Percentiles rank a stretch among this genome's conserved stretches.
These are phyloP conservation scores for Stratiomys singularior DNA, from an alignment of 2,888 invertebrate genomes.

Conservation along the genomic window DNA sequence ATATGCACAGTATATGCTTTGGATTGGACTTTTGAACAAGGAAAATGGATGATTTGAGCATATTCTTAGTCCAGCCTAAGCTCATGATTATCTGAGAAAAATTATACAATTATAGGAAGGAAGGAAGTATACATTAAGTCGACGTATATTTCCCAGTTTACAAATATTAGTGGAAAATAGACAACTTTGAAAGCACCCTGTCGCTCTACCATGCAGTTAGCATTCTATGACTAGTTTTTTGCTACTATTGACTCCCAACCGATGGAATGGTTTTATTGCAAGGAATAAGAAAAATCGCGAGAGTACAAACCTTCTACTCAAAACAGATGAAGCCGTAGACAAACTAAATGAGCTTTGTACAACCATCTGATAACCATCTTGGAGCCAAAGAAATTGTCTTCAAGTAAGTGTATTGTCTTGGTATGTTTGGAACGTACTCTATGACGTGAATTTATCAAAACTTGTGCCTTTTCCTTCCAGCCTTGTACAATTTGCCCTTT, in stretches of 20 bases:
- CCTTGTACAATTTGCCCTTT: not conserved
- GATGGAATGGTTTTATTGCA: not conserved
- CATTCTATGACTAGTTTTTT: no score
- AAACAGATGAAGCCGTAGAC: slow-evolving; percentile 40
- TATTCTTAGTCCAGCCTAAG: no score
- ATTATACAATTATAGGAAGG: no score
- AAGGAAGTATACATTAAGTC: no score
- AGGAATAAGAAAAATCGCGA: slow-evolving; percentile 27
- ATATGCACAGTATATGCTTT: no score
- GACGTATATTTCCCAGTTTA: no score
- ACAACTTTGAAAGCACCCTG: not conserved
- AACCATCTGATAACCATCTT: slow-evolving; percentile 41
- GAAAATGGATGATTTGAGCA: no score
- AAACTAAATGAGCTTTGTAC: slow-evolving; percentile 39
- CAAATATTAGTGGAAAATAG: no score
- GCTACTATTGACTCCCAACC: not conserved
- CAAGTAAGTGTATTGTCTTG: not conserved
- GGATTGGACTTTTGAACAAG: no score
- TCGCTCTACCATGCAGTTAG: not conserved
- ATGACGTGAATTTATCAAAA: not conserved
- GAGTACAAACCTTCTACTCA: slow-evolving; percentile 25
- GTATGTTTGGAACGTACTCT: not conserved
- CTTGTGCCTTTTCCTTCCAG: not conserved
- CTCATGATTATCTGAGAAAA: no score
- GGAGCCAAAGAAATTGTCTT: slow-evolving; percentile 32